These are phyloP conservation scores for Byasa hedistus DNA, from an alignment of 2,888 invertebrate species.

Conservation along the genomic window DNA sequence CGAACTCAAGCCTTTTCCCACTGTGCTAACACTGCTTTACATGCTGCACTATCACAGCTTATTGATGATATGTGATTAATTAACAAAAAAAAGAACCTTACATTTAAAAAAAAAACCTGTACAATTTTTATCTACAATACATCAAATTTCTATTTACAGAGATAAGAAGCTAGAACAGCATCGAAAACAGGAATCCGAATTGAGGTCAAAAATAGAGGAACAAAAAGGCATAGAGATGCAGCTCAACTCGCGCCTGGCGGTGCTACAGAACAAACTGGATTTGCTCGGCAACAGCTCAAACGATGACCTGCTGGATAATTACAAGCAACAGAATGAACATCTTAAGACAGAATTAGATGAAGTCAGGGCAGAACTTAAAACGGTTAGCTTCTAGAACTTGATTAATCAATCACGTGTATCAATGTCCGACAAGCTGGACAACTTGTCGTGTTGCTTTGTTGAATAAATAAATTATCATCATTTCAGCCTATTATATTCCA, in stretches of 20 bases:
- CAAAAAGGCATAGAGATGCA: slow-evolving; percentile 68
- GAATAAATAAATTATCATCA: too few species aligned
- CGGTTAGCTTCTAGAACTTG: slow-evolving; percentile 43
- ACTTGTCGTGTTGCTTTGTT: too few species aligned
- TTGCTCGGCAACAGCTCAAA: slow-evolving; percentile 55
- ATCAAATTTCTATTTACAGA: slow-evolving; percentile 38
- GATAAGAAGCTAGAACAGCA: slow-evolving; percentile 68
- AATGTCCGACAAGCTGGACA: too few species aligned
- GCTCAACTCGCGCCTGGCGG: slow-evolving; percentile 60
- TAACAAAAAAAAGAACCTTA: not conserved
- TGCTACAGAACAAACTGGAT: slow-evolving; percentile 65
- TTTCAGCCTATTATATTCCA: too few species aligned
- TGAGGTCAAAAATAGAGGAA: slow-evolving; percentile 61
- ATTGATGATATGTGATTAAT: not conserved
- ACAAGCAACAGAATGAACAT: slow-evolving; percentile 60
- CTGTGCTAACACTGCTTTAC: too few species aligned
- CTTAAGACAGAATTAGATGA: slow-evolving; percentile 58
- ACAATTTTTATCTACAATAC: not conserved
- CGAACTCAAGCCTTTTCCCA: too few species aligned
- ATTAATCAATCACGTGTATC: too few species aligned
- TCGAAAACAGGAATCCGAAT: slow-evolving; percentile 65
- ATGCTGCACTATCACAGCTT: too few species aligned
- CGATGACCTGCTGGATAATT: slow-evolving; percentile 56
- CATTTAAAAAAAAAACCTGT: not conserved
- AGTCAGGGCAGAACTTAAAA: slow-evolving; percentile 60